Base-by-base conservation (phyloP, 2,888 invertebrate genomes). In the Trachelus troglodyta region DNA sequence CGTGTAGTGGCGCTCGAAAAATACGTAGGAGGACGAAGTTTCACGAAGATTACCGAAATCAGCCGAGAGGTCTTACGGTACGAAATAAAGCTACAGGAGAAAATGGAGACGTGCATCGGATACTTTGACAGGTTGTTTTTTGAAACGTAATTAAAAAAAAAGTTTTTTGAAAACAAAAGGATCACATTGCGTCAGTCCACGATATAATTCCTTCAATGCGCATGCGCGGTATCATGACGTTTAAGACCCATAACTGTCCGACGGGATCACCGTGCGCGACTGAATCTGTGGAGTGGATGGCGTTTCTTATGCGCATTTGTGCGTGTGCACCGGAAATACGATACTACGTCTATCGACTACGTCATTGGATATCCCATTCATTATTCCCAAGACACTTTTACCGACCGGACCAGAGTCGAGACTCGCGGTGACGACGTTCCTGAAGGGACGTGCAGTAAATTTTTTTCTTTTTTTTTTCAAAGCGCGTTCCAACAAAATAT, bases 361-460 rank as follows among this genome's bases (percentile, higher is more conserved):
- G 86, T 83, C 84, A 86, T 80, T 77, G 79, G 85, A 86, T 86
- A 85, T 85, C 85, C 85, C 86, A 85, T 86, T 86, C 84, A 85
- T 86, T 86, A 86, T 85, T 84, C 71, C 33, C 12, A 33, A 31
- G 71, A 71, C 71, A 71, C 71, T 31, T 71, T 71, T 71, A 71
- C 71, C 23, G 71, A 34, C 71, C 33, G 71, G 33, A 12, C 71
- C 33, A 1, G 12, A 71, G 71, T 31, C 71, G 71, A 71, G 56
- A 23, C 56, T 56, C 56, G 56, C 56, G 56, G 56, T 23, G 56
- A 56, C 56, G 56, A 56, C 56, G 56, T 56, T 56, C 23, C 9
- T 9, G 56, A 23, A 56, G 23, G 56, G 56, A 23, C 23, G 0
- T 2, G 56, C 56, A 56, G 9, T 56, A 23, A 23, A 40, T 40